Evolutionary conservation across 2,797 vertebrate genomes (phyloP), one percentile per base, ranked within the genome.

Genomic region (Anomalospiza imberbis): DNA sequence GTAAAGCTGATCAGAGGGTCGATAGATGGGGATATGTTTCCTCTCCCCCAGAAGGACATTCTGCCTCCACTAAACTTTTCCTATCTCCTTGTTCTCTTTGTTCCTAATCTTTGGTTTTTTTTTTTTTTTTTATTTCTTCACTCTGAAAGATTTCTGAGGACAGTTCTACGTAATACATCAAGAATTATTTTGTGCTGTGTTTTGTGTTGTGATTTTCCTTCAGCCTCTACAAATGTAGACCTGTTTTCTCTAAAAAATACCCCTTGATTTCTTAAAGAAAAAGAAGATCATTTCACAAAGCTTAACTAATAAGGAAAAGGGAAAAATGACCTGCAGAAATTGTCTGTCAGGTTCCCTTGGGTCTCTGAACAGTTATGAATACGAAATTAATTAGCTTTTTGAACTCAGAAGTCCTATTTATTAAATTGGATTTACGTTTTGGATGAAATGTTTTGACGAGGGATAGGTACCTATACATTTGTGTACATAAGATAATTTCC

Each of bases 371-470:
- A 47, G 34, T 68, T 91, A 65, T 51, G 53, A 91, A 85, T 80
- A 58, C 65, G 83, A 85, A 63, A 94, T 68, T 91, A 91, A 94
- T 95, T 95, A 94, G 47, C 53, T 88, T 92, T 95, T 77, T 89
- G 79, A 91, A 80, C 87, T 88, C 61, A 63, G 13, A 71, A 68
- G 11, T 36, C 24, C 4, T 55, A 13, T 50, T 88, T 75, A 34
- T 88, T 57, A 77, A 68, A 68, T 25, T 40, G 6, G 34, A 85
- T 91, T 92, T 89, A 50, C 6, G 13, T 54, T 91, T 89, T 53
- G 34, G 22, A 66, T 75, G 18, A 75, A 92, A 65, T 36, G 9
- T 22, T 82, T 91, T 60, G 34, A 25, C 60, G 54, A 76, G 9
- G 32, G n/a, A 36, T 42, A 17, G 7, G 7, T 63, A 42, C 21